Percentiles rank a stretch among this genome's conserved stretches.
These are phyloP conservation scores for Athetis lepigone DNA, from an alignment of 2,888 invertebrate species.

Conservation along the genomic window DNA sequence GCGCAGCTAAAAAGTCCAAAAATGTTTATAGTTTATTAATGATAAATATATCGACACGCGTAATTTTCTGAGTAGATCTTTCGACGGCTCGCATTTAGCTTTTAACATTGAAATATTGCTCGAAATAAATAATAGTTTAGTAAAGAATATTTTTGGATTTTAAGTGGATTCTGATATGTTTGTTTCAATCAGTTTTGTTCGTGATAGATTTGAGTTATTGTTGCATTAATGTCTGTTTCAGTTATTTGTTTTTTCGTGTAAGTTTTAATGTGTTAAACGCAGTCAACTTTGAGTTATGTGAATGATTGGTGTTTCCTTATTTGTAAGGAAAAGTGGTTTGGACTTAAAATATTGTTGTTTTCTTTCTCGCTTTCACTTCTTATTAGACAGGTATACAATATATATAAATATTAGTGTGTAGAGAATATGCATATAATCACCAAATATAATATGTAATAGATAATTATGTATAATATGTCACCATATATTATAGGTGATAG, in stretches of 20 bases:
- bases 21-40: slow-evolving; percentile 59
- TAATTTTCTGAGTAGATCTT: slow-evolving; percentile 68
- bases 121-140: slow-evolving; percentile 52
- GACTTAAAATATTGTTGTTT: too few species aligned
- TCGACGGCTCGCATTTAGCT: slow-evolving; percentile 66
- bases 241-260: slow-evolving; percentile 27
- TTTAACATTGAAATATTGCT: slow-evolving; percentile 56
- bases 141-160: slow-evolving; percentile 49
- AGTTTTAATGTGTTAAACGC: slow-evolving; percentile 11
- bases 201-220: slow-evolving; percentile 31
- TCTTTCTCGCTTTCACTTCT: too few species aligned
- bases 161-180: slow-evolving; percentile 54
- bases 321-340: too few species aligned
- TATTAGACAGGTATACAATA: too few species aligned
- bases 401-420: too few species aligned
- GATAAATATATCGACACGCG: slow-evolving; percentile 68
- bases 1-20: slow-evolving; percentile 56
- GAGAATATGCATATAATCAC: too few species aligned
- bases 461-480: too few species aligned
- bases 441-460: too few species aligned
- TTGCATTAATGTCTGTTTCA: slow-evolving; percentile 31
- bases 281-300: slow-evolving; percentile 9
- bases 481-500: too few species aligned
- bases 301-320: slow-evolving; percentile 3
- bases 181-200: slow-evolving; percentile 24